Evolutionary conservation across 2,797 vertebrate genomes (phyloP), one percentile per base, ranked within the genome.

Genomic region (Darevskia mixta): DNA sequence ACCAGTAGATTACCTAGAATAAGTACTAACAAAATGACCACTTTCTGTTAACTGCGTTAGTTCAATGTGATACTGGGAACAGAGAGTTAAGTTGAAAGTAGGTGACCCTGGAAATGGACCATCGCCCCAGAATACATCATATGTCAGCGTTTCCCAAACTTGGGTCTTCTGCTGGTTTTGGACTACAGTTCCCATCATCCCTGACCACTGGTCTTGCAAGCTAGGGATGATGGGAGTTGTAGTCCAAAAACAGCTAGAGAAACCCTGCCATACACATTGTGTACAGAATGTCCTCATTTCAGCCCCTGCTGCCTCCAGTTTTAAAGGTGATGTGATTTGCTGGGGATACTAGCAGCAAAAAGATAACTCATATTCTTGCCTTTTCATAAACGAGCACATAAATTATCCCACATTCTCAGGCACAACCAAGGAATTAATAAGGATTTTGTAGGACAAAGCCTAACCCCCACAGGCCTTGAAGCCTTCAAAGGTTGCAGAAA

Each of bases 401-500:
- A 3, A 0, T 85, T 15, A 71, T 55, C 29, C 55, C 38, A 49
- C 73, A n/a, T 82, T 58, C 77, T 75, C 43, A 89, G 87, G 55
- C 25, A 43, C 58, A 35, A 27, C 25, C 32, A 7, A 45, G 20
- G 55, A 45, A 61, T 17, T 64, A 83, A 1, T 43, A 79, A 89
- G 66, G 9, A 43, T 10, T 61, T 29, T 88, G 73, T 20, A 88
- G 66, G 45, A 76, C 38, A 84, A 85, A 58, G 71, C 43, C 27
- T 5, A 13, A 6, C 11, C 17, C 10, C 17, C 29, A 11, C 23
- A 80, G 83, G 32, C 4, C 38, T 75, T 7, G 2, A 5, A 66
- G n/a, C 69, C 0, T n/a, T 35, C 55, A 92, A 89, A 87, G 38
- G 49, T 10, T 88, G 10, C 10, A 49, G 49, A 49, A 49, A 49